Evolutionary conservation across 2,797 vertebrate genomes (phyloP), one percentile per base, ranked within the genome.

Genomic region (Sebastes vulpes): DNA sequence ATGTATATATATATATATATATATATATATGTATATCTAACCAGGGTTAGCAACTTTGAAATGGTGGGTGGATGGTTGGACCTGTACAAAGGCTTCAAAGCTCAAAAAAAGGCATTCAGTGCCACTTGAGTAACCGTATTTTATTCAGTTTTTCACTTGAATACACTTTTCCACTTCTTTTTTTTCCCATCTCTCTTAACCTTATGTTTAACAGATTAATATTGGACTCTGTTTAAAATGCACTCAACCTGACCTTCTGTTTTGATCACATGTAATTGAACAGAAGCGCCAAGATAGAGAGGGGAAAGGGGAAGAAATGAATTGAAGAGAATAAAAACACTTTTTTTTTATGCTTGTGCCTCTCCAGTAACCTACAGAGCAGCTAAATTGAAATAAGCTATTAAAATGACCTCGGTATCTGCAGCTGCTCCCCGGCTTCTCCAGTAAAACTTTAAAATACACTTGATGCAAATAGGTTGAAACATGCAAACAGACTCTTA

Each of bases 391-490:
- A 84, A 85, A 82, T 29, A 73, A 57, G 50, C 35, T 57, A 31
- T 79, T 53, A 63, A 82, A 85, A 80, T 78, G 77, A 86, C 88
- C 77, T 75, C 69, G 23, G 54, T 66, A 65, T 76, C 21, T n/a
- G 65, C 70, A 26, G 50, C 38, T 65, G 26, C 52, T 63, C 23
- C 23, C 53, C 14, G 1, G 11, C 58, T 82, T 6, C 72, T 52
- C 56, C 32, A 54, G 52, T 66, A 77, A 87, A 88, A 67, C 48
- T 73, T 83, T 69, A 29, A 69, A 81, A 77, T 65, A 56, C 66
- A 71, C 21, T 72, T 67, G 23, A 79, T 83, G 68, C 57, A 85
- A 83, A 85, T 78, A 54, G 18, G 21, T 31, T 29, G 28, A 68
- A 80, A 78, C 46, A 75, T 67, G 66, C 65, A 79, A 84, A 84